Evolutionary conservation across 2,113 vertebrate genomes (phyloP), one percentile per base, ranked within the genome.

Genomic region (Pleuronectes platessa): DNA sequence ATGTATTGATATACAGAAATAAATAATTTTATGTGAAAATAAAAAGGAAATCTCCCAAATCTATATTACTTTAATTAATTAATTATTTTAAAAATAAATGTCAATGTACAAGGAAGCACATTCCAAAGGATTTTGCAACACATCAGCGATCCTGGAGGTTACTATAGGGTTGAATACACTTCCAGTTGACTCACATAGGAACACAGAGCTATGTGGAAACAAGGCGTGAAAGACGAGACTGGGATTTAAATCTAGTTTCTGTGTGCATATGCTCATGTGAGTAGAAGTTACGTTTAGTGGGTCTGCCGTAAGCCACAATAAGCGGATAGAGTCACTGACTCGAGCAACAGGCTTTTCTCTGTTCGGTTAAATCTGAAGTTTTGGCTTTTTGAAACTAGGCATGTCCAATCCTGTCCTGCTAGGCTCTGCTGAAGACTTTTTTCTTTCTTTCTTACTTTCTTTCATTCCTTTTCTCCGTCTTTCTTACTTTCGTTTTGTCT

Each of bases 261-360:
- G 35, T 61, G 60, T 17, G 5, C 18, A n/a, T 51, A 26, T 53
- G 49, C 18, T 42, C 26, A n/a, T 82, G 54, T 53, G 49, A 56
- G 72, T 60, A 45, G 66, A 64, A 58, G 59, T 77, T 88, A 23
- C 64, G 55, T 68, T 53, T 63, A 62, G 53, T 26, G 47, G 40
- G 10, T 51, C n/a, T 35, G 55, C 55, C 58, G 69, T 49, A 64
- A 77, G 70, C 63, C 70, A 65, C 56, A 76, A 68, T 78, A 77
- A 84, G 75, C 42, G 58, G 75, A 76, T 79, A 63, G 82, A 85
- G 40, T 71, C 78, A 83, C 70, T 84, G 70, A 68, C 40, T 74
- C 55, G 20, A 59, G 72, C 80, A 89, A 85, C 21, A 51, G 49
- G 64, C 58, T 74, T 74, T 87, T 73, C 74, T 79, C 64, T 79